These are phyloP conservation scores for Stomatorhinus walkeri DNA, from an alignment of 2,797 vertebrate genomes.

Conservation along the genomic window DNA sequence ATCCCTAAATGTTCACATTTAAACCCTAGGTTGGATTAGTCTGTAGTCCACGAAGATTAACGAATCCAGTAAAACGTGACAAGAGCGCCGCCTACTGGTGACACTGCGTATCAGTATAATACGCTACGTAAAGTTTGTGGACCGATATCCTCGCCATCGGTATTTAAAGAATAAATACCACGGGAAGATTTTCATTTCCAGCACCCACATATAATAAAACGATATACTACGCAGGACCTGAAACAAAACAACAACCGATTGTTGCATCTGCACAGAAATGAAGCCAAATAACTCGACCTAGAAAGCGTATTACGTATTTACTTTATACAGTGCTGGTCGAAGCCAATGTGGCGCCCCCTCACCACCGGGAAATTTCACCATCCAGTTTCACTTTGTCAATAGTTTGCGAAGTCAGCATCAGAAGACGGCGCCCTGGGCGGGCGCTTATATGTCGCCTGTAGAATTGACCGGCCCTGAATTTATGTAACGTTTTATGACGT, in stretches of 20 bases:
- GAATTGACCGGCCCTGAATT: not conserved
- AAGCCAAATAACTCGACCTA: not conserved
- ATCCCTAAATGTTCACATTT: not conserved
- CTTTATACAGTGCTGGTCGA: not conserved
- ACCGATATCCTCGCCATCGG: not conserved
- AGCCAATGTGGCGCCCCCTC: not conserved
- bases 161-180: not conserved
- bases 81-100: constrained; percentile 58
- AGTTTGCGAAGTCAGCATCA: not conserved
- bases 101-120: not conserved
- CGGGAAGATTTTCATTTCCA: not conserved
- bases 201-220: not conserved
- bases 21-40: not conserved
- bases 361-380: not conserved
- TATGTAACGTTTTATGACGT: not conserved
- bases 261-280: not conserved
- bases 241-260: not conserved
- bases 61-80: constrained; percentile 28
- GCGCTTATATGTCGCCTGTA: not conserved
- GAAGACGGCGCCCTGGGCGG: not conserved
- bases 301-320: not conserved
- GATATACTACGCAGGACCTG: not conserved
- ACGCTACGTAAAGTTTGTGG: not conserved
- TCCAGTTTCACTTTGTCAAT: not conserved
- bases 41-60: not conserved